Base-by-base conservation (phyloP, 2,888 invertebrate species). In the Rhagium mordax region DNA sequence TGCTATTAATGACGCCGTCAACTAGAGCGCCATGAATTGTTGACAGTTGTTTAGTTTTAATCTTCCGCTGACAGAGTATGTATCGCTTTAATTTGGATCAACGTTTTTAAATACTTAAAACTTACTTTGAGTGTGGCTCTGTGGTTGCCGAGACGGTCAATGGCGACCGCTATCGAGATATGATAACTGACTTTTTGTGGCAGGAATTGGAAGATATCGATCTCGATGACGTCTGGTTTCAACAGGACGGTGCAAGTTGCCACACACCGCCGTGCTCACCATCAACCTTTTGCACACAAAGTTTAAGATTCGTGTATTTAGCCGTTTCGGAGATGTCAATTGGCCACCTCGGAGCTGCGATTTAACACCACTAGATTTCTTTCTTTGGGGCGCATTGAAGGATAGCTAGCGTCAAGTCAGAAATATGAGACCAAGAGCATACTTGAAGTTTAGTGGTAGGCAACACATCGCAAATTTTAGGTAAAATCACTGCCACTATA, bases 201-300 rank as follows among this genome's bases (percentile, higher is more conserved):
- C 16, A 1, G 41, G 13, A 10, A 24, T 24, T 33, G 8, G 67
- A 21, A 3, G 48, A 41, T 61, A 8, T 27, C 7, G 59, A 64
- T 33, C 29, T 61, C 41, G 59, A 68, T 60, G 20, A 66, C 15
- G 33, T 71, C 57, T 70, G 20, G 27, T 72, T 70, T 53, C 20
- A 51, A 47, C 62, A 71, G 62, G 33, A 72, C 71, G 61, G 72
- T n/a, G 70, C 69, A 72, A 72, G 64, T 16, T 71, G 64, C 57
- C 72, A 61, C 57, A n/a, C n/a, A 72, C 62, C 16, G 53, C 55
- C 71, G 67, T 41, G 60, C 29, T 66, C 67, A 59, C 67, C 41
- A 67, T 67, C 48, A 57, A 71, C 55, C 27, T 65, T 59, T 71
- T 71, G 24, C 71, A 18, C 65, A 66, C 71, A n/a, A 55, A 55